A percentile compares a stretch with the other conserved stretches of the same genome.
phyloP scores from a whole-genome alignment of 2,888 invertebrate genomes.

The Hydrotaea cyrtoneurina region DNA sequence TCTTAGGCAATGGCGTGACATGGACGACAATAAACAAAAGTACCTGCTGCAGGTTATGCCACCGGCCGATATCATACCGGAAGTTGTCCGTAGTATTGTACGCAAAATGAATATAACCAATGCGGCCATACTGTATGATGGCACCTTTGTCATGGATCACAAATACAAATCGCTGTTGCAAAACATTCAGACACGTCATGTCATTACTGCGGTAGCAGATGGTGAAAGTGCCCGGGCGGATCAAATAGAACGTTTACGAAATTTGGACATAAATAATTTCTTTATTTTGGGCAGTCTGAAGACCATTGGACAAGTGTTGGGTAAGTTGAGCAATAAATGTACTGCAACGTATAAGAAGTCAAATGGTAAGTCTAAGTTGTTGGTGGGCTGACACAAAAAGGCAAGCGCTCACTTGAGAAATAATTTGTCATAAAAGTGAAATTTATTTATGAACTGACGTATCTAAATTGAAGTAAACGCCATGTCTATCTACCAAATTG shows the following conservation, averaged over 20 bases:
- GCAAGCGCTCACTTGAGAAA: no score
- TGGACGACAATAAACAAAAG: constrained; percentile 86
- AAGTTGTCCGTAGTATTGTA: constrained; percentile 90
- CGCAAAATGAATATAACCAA: constrained; percentile 92
- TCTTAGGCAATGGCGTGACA: constrained; percentile 89
- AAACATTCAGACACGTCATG: constrained; percentile 94
- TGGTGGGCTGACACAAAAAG: no score
- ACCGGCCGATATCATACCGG: constrained; percentile 92
- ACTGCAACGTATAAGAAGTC: no score
- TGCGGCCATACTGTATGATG: constrained; percentile 95
- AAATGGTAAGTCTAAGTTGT: no score
- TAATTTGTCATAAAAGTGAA: no score
- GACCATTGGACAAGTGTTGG: constrained; percentile 87
- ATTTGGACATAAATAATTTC: constrained; percentile 93
- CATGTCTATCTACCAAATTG: no score
- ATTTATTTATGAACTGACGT: no score
- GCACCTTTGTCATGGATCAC: constrained; percentile 94
- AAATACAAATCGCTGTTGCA: constrained; percentile 94
- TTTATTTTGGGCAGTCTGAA: constrained; percentile 89
- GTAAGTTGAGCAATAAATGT: constrained; percentile 77
- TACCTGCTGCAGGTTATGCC: constrained; percentile 89
- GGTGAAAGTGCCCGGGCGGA: constrained; percentile 82
- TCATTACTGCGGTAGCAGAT: constrained; percentile 87
- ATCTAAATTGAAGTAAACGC: no score
- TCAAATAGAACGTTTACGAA: constrained; percentile 87